A percentile compares a stretch with the other conserved stretches of the same genome.
phyloP scores from a whole-genome alignment of 1,140 invertebrate species.

The Drosophila malerkotliana region DNA sequence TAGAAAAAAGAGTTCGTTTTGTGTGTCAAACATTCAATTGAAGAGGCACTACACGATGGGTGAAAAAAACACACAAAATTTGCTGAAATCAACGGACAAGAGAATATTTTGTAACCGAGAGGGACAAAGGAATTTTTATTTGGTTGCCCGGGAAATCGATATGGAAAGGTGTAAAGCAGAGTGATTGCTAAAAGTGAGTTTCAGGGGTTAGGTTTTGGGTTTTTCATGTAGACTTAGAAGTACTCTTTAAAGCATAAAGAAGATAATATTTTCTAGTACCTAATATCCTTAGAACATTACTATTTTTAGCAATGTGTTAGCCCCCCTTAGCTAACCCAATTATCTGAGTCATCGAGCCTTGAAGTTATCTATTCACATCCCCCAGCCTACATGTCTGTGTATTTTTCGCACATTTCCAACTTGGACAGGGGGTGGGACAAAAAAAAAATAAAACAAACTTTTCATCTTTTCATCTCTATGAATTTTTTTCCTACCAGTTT shows the following conservation, averaged over 20 bases:
- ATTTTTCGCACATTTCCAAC: constrained; percentile 33
- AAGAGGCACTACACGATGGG: background rate
- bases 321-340: constrained; percentile 19
- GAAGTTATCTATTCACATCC: constrained; percentile 25
- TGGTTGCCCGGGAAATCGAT: background rate
- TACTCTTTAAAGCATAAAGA: too few species aligned
- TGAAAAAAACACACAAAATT: background rate
- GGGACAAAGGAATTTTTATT: constrained; percentile 17
- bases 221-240: too few species aligned
- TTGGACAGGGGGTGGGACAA: too few species aligned
- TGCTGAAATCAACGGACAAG: constrained; percentile 44
- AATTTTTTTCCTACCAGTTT: constrained; percentile 35
- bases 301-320: constrained; percentile 1
- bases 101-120: constrained; percentile 3
- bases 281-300: constrained; percentile 13
- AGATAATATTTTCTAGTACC: too few species aligned
- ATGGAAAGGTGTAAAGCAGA: constrained; percentile 12
- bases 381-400: constrained; percentile 17
- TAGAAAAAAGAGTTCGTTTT: constrained; percentile 38
- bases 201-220: too few species aligned
- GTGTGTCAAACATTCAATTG: constrained; percentile 67
- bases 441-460: constrained; percentile 30
- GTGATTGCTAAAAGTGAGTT: constrained; percentile 2
- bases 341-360: constrained; percentile 36
- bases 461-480: constrained; percentile 29